A percentile compares a stretch with the other conserved stretches of the same genome.
Evolutionary conservation across 2,888 invertebrate genomes (phyloP).

Genomic region (Agrochola lota): DNA sequence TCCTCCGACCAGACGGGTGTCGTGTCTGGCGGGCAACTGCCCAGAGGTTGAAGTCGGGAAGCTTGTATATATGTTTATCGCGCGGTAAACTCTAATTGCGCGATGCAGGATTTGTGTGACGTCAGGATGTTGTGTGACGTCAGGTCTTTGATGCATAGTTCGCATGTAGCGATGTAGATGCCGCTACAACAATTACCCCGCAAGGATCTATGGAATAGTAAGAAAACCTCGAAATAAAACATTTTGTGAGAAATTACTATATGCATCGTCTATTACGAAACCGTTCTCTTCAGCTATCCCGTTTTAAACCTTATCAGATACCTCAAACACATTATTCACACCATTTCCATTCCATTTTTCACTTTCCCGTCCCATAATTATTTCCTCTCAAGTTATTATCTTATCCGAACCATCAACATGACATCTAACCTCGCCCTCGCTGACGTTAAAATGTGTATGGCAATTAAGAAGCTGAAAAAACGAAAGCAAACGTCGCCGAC

Average conservation of each 20-base stretch:
- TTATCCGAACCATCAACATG: slow-evolving; percentile 52
- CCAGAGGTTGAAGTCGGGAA: too few relatives aligned
- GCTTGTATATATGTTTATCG: too few relatives aligned
- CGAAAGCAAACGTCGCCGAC: slow-evolving; percentile 79
- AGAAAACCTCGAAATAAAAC: neutral
- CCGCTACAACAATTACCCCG: too few relatives aligned
- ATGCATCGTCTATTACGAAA: neutral
- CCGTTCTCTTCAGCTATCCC: neutral
- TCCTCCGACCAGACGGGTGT: too few relatives aligned
- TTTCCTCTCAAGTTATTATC: slow-evolving; percentile 60
- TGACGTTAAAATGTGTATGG: slow-evolving; percentile 77
- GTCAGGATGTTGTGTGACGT: too few relatives aligned
- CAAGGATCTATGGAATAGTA: neutral
- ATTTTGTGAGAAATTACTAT: neutral
- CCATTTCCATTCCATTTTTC: slow-evolving; percentile 41
- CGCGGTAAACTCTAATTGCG: too few relatives aligned
- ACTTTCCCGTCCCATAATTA: slow-evolving; percentile 40
- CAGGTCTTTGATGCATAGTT: too few relatives aligned
- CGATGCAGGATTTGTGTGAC: too few relatives aligned
- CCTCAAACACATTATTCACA: slow-evolving; percentile 25
- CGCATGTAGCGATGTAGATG: too few relatives aligned
- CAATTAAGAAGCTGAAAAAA: slow-evolving; percentile 86
- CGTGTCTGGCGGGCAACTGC: too few relatives aligned
- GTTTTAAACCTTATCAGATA: slow-evolving; percentile 22
- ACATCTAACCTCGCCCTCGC: slow-evolving; percentile 62